Evolutionary conservation across 2,113 vertebrate genomes (phyloP).

Genomic region (Boulengeromyrus knoepffleri): DNA sequence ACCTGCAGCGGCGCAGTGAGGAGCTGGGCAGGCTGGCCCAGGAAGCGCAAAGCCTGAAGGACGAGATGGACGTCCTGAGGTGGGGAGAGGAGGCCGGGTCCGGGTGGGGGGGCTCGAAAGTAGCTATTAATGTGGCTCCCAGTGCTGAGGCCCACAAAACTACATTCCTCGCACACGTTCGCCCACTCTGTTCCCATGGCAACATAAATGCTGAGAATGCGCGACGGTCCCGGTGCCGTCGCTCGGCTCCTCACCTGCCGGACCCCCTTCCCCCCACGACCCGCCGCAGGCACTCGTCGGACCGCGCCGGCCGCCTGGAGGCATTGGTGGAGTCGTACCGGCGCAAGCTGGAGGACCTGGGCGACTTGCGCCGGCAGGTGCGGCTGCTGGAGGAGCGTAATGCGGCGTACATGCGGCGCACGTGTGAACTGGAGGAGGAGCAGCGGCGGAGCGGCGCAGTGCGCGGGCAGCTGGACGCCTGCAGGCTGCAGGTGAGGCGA

Average conservation of each 20-base stretch:
- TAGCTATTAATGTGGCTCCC: background rate
- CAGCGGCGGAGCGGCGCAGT: conserved; percentile 65
- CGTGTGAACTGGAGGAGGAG: conserved; percentile 81
- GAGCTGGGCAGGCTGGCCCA: conserved; percentile 77
- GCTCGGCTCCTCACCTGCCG: background rate
- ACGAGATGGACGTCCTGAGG: conserved; percentile 86
- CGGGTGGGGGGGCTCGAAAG: background rate
- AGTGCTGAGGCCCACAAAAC: background rate
- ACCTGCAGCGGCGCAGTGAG: conserved; percentile 72
- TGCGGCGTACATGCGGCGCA: conserved; percentile 76
- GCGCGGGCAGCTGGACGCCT: conserved; percentile 72
- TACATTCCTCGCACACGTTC: background rate
- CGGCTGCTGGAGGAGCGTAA: conserved; percentile 83
- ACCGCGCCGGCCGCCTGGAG: conserved; percentile 77
- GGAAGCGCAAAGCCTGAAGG: conserved; percentile 77
- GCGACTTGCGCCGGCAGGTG: conserved; percentile 79
- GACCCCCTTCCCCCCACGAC: background rate
- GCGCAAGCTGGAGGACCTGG: conserved; percentile 77
- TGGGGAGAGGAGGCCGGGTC: conserved; percentile 39
- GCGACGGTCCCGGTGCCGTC: background rate
- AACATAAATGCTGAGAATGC: background rate
- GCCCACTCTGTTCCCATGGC: background rate
- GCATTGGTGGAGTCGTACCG: conserved; percentile 74
- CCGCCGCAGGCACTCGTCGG: conserved; percentile 71
- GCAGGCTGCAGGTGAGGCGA: conserved; percentile 67